These are phyloP conservation scores for Actenoides lindsayi DNA, from an alignment of 2,113 vertebrate genomes.

Conservation along the genomic window DNA sequence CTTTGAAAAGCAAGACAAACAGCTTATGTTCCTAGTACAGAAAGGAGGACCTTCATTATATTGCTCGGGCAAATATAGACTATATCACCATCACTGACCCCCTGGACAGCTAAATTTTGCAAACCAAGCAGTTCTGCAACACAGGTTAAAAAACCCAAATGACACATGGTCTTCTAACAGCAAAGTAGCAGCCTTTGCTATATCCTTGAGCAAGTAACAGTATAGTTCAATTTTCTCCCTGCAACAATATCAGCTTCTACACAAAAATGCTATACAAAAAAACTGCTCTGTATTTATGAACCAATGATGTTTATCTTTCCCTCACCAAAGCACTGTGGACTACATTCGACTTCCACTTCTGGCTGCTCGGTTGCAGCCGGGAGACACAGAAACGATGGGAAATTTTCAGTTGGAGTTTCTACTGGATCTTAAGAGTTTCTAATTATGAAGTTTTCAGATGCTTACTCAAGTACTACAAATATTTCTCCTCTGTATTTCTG, in stretches of 20 bases:
- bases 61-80: background rate
- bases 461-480: background rate
- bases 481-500: background rate
- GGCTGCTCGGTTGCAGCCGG: background rate
- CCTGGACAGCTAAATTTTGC: background rate
- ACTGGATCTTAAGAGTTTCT: background rate
- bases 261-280: background rate
- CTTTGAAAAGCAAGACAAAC: background rate
- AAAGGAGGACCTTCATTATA: background rate
- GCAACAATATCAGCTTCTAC: background rate
- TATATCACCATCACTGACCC: background rate
- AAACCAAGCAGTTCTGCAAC: background rate
- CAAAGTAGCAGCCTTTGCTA: background rate
- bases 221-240: background rate
- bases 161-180: background rate
- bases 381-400: background rate
- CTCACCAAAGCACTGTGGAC: background rate
- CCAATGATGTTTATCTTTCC: fast-evolving
- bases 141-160: background rate
- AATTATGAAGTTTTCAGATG: background rate
- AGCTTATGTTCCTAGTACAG: background rate
- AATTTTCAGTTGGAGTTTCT: background rate
- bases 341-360: background rate
- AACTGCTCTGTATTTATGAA: background rate
- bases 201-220: background rate